A percentile compares a stretch with the other conserved stretches of the same genome.
phyloP scores from a whole-genome alignment of 2,888 invertebrate species.

The Microctonus hyperodae region DNA sequence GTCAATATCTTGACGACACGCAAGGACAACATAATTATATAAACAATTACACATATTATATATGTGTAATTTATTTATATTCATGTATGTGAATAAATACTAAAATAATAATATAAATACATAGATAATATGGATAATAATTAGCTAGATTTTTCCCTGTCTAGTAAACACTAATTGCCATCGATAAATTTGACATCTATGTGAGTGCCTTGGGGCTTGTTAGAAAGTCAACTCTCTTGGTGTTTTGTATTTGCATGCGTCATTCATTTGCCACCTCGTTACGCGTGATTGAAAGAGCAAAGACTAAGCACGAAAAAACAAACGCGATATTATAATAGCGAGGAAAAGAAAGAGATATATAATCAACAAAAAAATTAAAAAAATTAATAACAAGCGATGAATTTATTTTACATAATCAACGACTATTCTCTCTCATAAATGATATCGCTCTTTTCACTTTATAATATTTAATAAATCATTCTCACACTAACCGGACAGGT shows the following conservation, averaged over 20 bases:
- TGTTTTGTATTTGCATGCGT: conserved; percentile 31
- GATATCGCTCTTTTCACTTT: neutral
- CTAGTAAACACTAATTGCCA: conserved; percentile 38
- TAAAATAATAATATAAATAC: conserved; percentile 4
- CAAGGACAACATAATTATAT: neutral
- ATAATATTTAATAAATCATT: neutral
- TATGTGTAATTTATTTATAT: neutral
- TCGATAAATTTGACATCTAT: conserved; percentile 44
- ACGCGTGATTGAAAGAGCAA: conserved; percentile 23
- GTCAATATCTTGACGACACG: neutral
- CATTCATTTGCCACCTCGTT: conserved; percentile 35
- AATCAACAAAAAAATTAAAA: neutral
- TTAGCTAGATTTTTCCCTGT: conserved; percentile 40
- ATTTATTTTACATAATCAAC: neutral
- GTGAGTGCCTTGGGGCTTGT: conserved; percentile 25
- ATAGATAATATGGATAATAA: conserved; percentile 37
- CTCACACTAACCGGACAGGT: neutral
- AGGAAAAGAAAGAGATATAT: neutral
- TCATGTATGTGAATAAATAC: neutral
- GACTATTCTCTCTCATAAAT: neutral
- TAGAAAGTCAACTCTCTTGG: conserved; percentile 40
- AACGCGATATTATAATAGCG: neutral
- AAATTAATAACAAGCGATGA: neutral
- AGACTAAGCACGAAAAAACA: neutral
- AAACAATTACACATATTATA: neutral